Percentiles rank a stretch among this genome's conserved stretches.
phyloP scores from a whole-genome alignment of 2,113 vertebrate genomes.

The Pseudorectes ferrugineus region DNA sequence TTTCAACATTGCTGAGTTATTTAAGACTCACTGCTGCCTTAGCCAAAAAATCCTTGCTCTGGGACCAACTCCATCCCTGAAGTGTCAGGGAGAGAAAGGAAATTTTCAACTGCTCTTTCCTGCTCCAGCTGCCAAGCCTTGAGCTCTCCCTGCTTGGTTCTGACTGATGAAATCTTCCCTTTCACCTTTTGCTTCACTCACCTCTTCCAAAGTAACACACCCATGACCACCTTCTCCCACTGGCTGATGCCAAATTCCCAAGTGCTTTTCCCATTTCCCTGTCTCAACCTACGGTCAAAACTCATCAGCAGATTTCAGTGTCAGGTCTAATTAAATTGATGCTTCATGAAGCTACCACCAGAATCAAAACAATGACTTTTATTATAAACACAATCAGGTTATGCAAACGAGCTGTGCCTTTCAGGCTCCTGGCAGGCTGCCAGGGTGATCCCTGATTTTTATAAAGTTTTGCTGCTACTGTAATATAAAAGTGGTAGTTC shows the following conservation, averaged over 20 bases:
- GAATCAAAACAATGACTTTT: constrained; percentile 27
- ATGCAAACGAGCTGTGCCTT: background rate
- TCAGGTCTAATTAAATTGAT: background rate
- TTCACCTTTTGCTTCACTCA: background rate
- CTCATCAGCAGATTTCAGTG: background rate
- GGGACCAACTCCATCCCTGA: background rate
- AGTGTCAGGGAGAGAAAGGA: background rate
- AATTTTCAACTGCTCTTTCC: background rate
- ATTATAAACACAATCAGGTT: background rate
- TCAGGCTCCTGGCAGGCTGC: background rate
- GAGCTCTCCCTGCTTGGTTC: background rate
- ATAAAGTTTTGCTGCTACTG: background rate
- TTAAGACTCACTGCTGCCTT: constrained; percentile 14
- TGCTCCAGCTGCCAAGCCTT: background rate
- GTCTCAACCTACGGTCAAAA: background rate
- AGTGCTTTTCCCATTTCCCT: background rate
- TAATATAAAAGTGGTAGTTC: background rate
- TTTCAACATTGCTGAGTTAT: constrained; percentile 15
- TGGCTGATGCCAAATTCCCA: background rate
- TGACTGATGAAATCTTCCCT: background rate
- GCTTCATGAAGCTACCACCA: background rate
- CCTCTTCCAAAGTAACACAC: background rate
- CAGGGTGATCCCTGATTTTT: background rate
- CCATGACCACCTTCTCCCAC: background rate
- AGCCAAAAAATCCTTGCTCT: constrained; percentile 41